Base-by-base conservation (phyloP, 2,888 invertebrate species). In the Cosmia trapezina region DNA sequence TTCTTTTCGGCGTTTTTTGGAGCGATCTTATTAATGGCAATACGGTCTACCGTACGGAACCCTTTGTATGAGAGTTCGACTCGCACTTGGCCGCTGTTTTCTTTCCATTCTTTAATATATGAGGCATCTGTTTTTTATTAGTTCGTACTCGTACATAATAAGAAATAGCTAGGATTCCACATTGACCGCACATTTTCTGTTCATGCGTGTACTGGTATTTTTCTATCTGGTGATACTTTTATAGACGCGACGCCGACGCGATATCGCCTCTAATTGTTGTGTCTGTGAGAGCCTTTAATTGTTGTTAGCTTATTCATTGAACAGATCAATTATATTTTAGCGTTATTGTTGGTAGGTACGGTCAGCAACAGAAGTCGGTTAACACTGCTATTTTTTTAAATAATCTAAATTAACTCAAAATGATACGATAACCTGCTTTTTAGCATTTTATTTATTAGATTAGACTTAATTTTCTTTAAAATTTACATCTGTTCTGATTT, bases 121-220 rank as follows among this genome's bases (percentile, higher is more conserved):
- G 53, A 37, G 28, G 17, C 17, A 77, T 74, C 33, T 75, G 65
- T 49, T 61, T 53, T 54, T 64, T 49, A 28, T 56, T 45, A 68
- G 33, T 61, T 76, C 17, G 33, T 59, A 53, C 9, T 76, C 17
- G 33, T 59, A 53, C 9, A 43, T 64, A 54, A 54, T 54, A 53
- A 43, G 22, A 59, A 49, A 76, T 70, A 56, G 22, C 22, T 49
- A n/a, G 19, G 37, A 63, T 57, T 63, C 49, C 49, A 45, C 4
- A 49, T 49, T 53, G 37, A 43, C 22, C 68, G 54, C 14, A 17
- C 19, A 56, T 56, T 59, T 65, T 65, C 28, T 33, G n/a, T n/a
- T 14, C n/a, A n/a, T 63, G 2, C 28, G 28, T 28, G 2, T 47
- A 47, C 49, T 63, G 33, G 14, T 51, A 51, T 63, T 63, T 49